A percentile compares a stretch with the other conserved stretches of the same genome.
Conservation (phyloP, 2,888 invertebrate species). For the Eledone cirrhosa region DNA sequence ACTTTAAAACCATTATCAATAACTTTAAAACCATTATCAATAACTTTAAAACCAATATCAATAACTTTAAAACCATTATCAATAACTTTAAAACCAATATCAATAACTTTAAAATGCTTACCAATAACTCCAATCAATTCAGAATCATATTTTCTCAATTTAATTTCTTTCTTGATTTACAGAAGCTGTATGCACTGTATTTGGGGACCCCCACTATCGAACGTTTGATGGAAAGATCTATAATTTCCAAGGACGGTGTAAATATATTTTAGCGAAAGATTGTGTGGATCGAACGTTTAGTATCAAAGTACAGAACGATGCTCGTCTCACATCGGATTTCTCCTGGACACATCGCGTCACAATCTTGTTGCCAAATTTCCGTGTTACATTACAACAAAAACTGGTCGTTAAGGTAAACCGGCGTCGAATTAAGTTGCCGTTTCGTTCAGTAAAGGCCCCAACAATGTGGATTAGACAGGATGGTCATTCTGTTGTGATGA, state of each 20-base stretch:
- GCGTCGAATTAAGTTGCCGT: constrained; percentile 77
- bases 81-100: no score
- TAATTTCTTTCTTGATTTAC: constrained; percentile 54
- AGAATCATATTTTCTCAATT: background rate
- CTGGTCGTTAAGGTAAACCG: constrained; percentile 86
- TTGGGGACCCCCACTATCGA: constrained; percentile 93
- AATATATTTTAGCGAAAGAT: constrained; percentile 85
- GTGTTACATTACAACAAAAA: constrained; percentile 77
- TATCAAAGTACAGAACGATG: constrained; percentile 89
- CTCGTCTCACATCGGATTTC: constrained; percentile 81
- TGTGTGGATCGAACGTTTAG: constrained; percentile 79
- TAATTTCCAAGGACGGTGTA: constrained; percentile 86
- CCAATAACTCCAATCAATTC: background rate
- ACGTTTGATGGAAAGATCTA: constrained; percentile 94
- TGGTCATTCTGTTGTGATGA: constrained; percentile 66
- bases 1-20: no score
- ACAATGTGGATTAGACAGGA: constrained; percentile 70
- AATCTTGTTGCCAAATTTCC: constrained; percentile 70
- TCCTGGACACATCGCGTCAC: constrained; percentile 88
- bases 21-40: no score
- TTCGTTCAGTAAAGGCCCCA: constrained; percentile 66
- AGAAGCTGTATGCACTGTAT: constrained; percentile 90
- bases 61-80: no score
- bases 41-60: no score
- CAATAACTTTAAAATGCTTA: no score